Base-by-base conservation (phyloP, 2,113 vertebrate species). In the Melanerpes aurifrons region DNA sequence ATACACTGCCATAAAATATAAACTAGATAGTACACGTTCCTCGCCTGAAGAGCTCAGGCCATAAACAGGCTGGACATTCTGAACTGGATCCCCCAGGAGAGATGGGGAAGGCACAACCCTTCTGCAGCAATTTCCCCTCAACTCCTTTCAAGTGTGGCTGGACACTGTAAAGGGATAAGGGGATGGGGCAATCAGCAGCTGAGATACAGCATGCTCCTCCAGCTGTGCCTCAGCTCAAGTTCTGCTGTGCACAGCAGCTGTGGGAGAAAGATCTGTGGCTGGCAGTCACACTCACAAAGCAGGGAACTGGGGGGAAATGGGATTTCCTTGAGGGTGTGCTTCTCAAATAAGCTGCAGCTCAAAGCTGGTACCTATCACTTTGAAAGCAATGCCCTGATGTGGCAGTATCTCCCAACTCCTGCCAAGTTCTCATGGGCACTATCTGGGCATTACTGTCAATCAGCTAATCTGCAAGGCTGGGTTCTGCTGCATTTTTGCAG, bases 21-120 rank as follows among this genome's bases (percentile, higher is more conserved):
- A 96, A 96, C 92, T 91, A 95, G 96, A 96, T 93, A 96, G 93
- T 96, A 95, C 93, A 94, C 31, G 79, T 78, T 96, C 92, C 71
- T 85, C 82, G 95, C 95, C 93, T 22, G 82, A 67, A 97, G 94
- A 95, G 85, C 90, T 86, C 53, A 22, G 87, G 66, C 82, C 82
- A 76, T 92, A 63, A 72, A 82, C 59, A 50, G 79, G 87, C 86
- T 54, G 92, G 87, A 84, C 92, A 53, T 50, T 92, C 69, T 24
- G 43, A 82, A 21, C 48, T 14, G 82, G 74, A 47, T 93, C 85
- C 76, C 71, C 78, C 54, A 35, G 68, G 93, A 90, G 71, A 76
- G 63, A 50, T 12, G 6, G 79, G 35, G 29, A 82, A 59, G 63
- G 89, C 12, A 0, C 73, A 71, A 61, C 87, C 26, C 50, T 73